Evolutionary conservation across 2,888 invertebrate genomes (phyloP), one percentile per base, ranked within the genome.

Genomic region (Sinodicranocentrus sp.): DNA sequence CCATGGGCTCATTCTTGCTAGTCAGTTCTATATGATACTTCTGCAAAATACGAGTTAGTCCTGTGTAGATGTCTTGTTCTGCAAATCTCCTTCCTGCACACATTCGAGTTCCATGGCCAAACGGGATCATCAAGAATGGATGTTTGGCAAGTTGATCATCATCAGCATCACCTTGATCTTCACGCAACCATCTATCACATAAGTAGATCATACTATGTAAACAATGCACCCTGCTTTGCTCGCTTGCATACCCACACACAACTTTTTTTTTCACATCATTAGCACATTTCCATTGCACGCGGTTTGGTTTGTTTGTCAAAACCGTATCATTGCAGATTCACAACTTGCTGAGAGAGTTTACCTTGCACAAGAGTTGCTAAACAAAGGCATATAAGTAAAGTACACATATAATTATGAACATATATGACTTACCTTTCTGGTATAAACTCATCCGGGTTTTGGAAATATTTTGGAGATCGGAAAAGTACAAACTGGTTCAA

Each of bases 81-180:
- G 92, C 92, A 89, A 92, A 91, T 84, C 92, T 89, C 75, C 92
- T 90, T 28, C 92, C 93, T 78, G 91, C 92, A 90, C 92, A 93
- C 90, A 92, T 92, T 85, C 92, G 88, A 0, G 92, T 91, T 1
- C 92, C 92, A 86, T 91, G 90, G 3, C 92, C 92, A 89, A 93
- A 93, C 2, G 92, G 92, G 2, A 90, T 90, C 54, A 92, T 89
- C 1, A 92, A 88, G 87, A 91, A 92, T 0, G 92, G 92, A 87
- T 92, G 91, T n/a, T 90, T 89, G 1, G 85, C 77, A 5, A 87
- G 72, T 1, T 68, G 23, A 23, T 79, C 78, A 10, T 61, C 77
- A 19, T 57, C 57, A 48, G 2, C 33, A 5, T 75, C 82, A 5
- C 88, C 88, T 39, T 88, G 82, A 43, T 85, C 89, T 33, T 89